phyloP scores from a whole-genome alignment of 30 jellyfish, hydroid and myxozoan genomes.

The Nemopilema nomurai region DNA sequence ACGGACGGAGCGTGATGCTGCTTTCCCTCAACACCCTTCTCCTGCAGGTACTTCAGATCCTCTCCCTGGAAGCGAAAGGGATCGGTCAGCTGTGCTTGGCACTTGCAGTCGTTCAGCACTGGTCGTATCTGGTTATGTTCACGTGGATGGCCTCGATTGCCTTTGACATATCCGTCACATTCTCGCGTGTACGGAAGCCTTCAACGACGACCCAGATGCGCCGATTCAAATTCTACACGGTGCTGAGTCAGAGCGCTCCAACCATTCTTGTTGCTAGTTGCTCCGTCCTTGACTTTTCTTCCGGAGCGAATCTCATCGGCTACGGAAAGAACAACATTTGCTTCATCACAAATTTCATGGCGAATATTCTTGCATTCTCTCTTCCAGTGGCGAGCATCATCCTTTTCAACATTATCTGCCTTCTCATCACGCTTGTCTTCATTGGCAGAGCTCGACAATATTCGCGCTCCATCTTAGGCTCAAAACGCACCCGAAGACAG shows the following conservation, averaged over 20 bases:
- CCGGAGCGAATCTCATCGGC: slow-evolving; percentile 19
- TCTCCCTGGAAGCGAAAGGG: slow-evolving; percentile 7
- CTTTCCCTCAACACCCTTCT: slow-evolving; percentile 46
- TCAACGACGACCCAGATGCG: slow-evolving; percentile 22
- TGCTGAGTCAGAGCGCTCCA: slow-evolving; percentile 18
- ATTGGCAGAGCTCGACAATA: slow-evolving; percentile 21
- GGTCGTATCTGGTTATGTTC: slow-evolving; percentile 56
- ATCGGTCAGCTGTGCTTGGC: slow-evolving; percentile 9
- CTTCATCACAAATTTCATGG: slow-evolving; percentile 42
- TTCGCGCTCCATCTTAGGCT: slow-evolving; percentile 1
- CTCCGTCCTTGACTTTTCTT: slow-evolving; percentile 22
- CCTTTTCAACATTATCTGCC: slow-evolving; percentile 44
- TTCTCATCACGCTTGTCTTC: slow-evolving; percentile 13
- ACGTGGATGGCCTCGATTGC: slow-evolving; percentile 69
- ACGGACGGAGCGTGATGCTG: slow-evolving; percentile 31
- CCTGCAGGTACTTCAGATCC: slow-evolving; percentile 29
- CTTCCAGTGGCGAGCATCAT: slow-evolving; percentile 33
- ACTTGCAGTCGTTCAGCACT: slow-evolving; percentile 41
- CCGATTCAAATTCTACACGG: slow-evolving; percentile 35
- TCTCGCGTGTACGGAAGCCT: slow-evolving; percentile 31
- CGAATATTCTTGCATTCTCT: slow-evolving; percentile 36
- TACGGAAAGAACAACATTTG: slow-evolving; percentile 43
- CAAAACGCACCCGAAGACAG: slow-evolving; percentile 22
- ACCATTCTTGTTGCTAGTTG: slow-evolving; percentile 26
- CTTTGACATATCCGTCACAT: slow-evolving; percentile 35